Conservation (phyloP, 2,888 invertebrate genomes). For the Drosophila subquinaria region DNA sequence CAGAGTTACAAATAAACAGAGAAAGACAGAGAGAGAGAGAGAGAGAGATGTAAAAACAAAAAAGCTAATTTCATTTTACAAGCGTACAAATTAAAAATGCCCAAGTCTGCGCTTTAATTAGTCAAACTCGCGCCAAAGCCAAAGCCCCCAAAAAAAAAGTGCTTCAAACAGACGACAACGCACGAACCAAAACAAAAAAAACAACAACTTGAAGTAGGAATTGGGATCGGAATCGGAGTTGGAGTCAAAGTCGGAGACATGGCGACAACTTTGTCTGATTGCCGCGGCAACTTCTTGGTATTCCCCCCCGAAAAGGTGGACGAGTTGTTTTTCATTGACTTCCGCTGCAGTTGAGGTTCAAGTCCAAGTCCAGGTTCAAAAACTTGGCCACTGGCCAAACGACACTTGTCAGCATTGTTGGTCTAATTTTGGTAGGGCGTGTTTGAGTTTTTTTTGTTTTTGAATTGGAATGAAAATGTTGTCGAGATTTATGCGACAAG, state of each 20-base stretch:
- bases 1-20: slow-evolving; percentile 25
- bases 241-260: slow-evolving; percentile 41
- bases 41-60: slow-evolving; percentile 27
- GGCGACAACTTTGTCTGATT: slow-evolving; percentile 73
- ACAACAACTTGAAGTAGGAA: slow-evolving; percentile 37
- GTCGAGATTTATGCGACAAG: slow-evolving; percentile 65
- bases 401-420: slow-evolving; percentile 69
- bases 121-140: slow-evolving; percentile 82
- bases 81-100: slow-evolving; percentile 82
- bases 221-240: slow-evolving; percentile 41
- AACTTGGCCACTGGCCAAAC: slow-evolving; percentile 53
- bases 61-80: slow-evolving; percentile 79
- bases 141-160: slow-evolving; percentile 10
- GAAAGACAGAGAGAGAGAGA: slow-evolving; percentile 16
- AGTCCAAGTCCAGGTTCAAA: slow-evolving; percentile 30
- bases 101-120: slow-evolving; percentile 82
- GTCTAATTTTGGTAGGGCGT: slow-evolving; percentile 64
- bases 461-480: slow-evolving; percentile 62
- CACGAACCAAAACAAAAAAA: slow-evolving; percentile 59
- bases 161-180: slow-evolving; percentile 46
- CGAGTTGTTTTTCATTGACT: slow-evolving; percentile 49
- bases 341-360: slow-evolving; percentile 63
- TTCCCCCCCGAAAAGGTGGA: slow-evolving; percentile 30
- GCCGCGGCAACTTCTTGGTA: slow-evolving; percentile 68
- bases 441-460: slow-evolving; percentile 21